Evolutionary conservation across 2,888 invertebrate genomes (phyloP), one percentile per base, ranked within the genome.

Genomic region (Oligia fasciuncula): DNA sequence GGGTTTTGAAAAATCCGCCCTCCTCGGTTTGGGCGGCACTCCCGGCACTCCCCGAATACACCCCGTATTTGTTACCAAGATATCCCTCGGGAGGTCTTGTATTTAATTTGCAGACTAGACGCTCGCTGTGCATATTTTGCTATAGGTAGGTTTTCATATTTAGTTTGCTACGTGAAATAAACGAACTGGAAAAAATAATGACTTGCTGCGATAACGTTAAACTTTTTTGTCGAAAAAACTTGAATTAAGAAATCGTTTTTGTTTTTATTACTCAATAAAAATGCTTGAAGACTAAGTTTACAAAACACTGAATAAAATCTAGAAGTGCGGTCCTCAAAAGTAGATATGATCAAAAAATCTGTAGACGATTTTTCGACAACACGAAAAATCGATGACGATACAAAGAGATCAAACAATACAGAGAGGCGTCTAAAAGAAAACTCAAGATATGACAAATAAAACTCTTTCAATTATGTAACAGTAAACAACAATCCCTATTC

Each of bases 21-120:
- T 91, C 88, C 83, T 85, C 86, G 88, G 86, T 90, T 89, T 88
- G 91, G 91, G 91, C 90, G 91, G 90, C 88, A 90, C 91, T 91
- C 90, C 81, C 83, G 85, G 88, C 90, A 89, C 87, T 89, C 92
- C 91, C 89, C 89, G 83, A 91, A 89, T 85, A 81, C 84, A 85
- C 90, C 86, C 88, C 89, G 86, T 86, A 89, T 90, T 91, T 91
- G 91, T 92, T 90, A 88, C 90, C 84, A 90, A 91, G 91, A 91
- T 87, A 88, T 88, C 87, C 87, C 90, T 71, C 74, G 83, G 78
- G 85, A 76, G 79, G 67, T 75, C 77, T 85, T 80, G 83, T 84
- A 87, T 89, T 87, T 84, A 77, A 88, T 88, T 85, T 84, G 85
- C 69, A 51, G 68, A 79, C 84, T 76, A 80, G 78, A 83, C 79